A percentile compares a stretch with the other conserved stretches of the same genome.
Conservation (phyloP, 2,888 invertebrate species). For the Ormyrus thymus region DNA sequence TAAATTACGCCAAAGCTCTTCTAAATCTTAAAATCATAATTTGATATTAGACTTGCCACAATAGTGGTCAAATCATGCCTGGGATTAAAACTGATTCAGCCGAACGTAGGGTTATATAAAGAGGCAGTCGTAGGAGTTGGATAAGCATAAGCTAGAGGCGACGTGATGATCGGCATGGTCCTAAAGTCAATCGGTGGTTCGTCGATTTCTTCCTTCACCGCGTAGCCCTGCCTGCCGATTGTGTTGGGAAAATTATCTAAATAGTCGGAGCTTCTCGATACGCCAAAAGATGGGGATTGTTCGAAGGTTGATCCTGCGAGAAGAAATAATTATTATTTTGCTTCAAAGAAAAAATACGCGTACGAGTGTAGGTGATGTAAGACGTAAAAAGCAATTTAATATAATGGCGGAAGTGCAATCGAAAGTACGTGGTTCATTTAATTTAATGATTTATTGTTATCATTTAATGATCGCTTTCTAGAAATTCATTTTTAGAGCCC, state of each 20-base stretch:
- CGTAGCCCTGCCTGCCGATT: conserved; percentile 61
- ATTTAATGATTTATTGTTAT: too few relatives aligned
- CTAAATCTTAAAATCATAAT: too few relatives aligned
- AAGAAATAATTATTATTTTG: too few relatives aligned
- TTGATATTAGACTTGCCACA: too few relatives aligned
- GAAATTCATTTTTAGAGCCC: not conserved
- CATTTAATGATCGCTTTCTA: not conserved
- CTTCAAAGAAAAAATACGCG: too few relatives aligned
- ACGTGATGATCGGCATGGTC: conserved; percentile 17
- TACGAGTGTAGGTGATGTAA: too few relatives aligned
- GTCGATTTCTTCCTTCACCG: conserved; percentile 65
- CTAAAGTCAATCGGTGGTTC: conserved; percentile 58
- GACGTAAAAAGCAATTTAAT: not conserved
- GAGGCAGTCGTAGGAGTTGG: not conserved
- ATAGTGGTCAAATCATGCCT: too few relatives aligned
- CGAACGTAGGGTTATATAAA: not conserved
- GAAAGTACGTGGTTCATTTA: too few relatives aligned
- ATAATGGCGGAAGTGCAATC: too few relatives aligned
- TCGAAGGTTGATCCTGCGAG: too few relatives aligned
- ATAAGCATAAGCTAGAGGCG: conserved; percentile 2
- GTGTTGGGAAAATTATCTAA: not conserved
- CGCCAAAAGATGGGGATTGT: not conserved
- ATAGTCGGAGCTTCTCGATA: conserved; percentile 13
- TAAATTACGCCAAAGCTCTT: too few relatives aligned
- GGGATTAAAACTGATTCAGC: too few relatives aligned